phyloP scores from a whole-genome alignment of 2,797 vertebrate genomes.

The Hapalemur alaotrensis region DNA sequence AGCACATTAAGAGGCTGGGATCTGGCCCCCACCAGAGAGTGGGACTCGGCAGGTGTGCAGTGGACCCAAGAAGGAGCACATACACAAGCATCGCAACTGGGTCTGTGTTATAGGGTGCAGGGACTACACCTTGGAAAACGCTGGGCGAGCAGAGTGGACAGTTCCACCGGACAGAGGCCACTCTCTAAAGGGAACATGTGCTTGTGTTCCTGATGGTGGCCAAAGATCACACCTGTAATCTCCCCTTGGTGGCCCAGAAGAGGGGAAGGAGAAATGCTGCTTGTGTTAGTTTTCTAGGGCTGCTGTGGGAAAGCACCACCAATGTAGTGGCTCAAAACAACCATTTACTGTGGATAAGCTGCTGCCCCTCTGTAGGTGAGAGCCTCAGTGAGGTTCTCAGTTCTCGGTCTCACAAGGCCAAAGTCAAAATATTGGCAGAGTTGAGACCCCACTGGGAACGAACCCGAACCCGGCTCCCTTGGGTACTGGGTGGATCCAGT shows the following conservation, averaged over 20 bases:
- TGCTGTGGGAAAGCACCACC: no score
- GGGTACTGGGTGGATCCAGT: not conserved
- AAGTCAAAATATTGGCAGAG: not conserved
- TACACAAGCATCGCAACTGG: no score
- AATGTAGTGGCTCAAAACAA: fast-evolving
- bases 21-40: not conserved
- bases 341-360: not conserved
- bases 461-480: not conserved
- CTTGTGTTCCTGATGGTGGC: not conserved
- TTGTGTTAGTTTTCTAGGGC: not conserved
- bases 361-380: not conserved
- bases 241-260: not conserved
- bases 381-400: fast-evolving
- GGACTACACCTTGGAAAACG: not conserved
- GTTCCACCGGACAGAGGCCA: not conserved
- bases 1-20: not conserved
- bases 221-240: not conserved
- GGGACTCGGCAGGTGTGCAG: not conserved
- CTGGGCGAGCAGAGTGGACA: not conserved
- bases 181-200: not conserved
- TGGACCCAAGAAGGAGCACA: not conserved
- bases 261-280: not conserved
- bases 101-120: not conserved
- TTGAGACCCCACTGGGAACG: fast-evolving
- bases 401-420: not conserved